Conservation (phyloP, 2,797 vertebrate species). For the Lacerta agilis region DNA sequence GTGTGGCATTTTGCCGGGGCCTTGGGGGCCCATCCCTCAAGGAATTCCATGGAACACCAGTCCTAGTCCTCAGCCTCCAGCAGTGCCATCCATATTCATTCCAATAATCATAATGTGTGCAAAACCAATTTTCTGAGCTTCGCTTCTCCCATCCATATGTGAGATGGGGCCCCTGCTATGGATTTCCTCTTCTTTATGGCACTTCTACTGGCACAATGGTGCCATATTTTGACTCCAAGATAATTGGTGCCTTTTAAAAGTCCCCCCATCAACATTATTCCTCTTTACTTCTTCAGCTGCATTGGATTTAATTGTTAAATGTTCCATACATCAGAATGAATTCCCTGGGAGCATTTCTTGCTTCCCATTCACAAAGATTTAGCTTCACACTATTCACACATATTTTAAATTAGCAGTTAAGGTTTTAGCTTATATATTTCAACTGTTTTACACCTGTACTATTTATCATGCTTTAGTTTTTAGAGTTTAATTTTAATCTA, state of each 20-base stretch:
- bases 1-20: background rate
- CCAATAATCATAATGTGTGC: background rate
- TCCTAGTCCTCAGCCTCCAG: background rate
- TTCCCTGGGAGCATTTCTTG: slow-evolving; percentile 54
- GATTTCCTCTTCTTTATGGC: background rate
- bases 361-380: slow-evolving; percentile 19
- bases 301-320: slow-evolving; percentile 51
- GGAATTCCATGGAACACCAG: background rate
- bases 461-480: too few species aligned
- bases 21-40: background rate
- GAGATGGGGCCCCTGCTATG: background rate
- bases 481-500: too few species aligned
- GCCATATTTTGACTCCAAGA: background rate
- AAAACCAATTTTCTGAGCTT: background rate
- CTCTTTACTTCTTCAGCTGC: slow-evolving; percentile 34
- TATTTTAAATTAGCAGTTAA: too few species aligned
- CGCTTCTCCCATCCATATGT: background rate
- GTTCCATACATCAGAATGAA: background rate
- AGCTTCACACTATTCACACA: background rate
- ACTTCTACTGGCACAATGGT: background rate
- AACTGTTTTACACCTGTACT: too few species aligned
- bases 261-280: slow-evolving; percentile 27
- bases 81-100: background rate
- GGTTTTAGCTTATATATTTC: too few species aligned
- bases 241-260: background rate